phyloP scores from a whole-genome alignment of 2,888 invertebrate genomes.

The Dioctria rufipes region DNA sequence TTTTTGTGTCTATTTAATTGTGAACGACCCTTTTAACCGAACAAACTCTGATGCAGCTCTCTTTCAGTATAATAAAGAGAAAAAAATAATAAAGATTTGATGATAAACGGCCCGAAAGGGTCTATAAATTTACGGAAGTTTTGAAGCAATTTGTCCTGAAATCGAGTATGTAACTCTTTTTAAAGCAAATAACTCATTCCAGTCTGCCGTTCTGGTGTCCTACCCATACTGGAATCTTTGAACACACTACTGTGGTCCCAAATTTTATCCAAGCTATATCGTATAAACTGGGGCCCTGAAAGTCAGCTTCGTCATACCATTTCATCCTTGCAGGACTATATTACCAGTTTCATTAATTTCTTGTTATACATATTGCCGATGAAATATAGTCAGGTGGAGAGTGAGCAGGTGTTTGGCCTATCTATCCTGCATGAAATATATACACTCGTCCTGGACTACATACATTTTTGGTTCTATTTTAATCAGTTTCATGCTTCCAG shows the following conservation, averaged over 20 bases:
- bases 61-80: neutral
- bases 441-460: neutral
- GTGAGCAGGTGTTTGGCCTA: neutral
- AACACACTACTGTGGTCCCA: neutral
- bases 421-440: neutral
- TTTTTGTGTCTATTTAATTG: slow-evolving; percentile 16
- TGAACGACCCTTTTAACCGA: neutral
- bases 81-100: neutral
- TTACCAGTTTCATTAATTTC: slow-evolving; percentile 49
- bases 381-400: slow-evolving; percentile 11
- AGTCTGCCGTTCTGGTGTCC: neutral
- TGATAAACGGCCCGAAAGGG: neutral
- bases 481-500: slow-evolving; percentile 27
- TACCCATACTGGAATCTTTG: neutral
- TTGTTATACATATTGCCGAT: slow-evolving; percentile 35
- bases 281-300: neutral
- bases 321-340: slow-evolving; percentile 20
- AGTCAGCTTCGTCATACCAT: neutral
- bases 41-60: neutral
- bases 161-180: neutral
- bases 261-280: too few species aligned
- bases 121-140: slow-evolving; percentile 37
- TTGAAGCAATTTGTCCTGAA: slow-evolving; percentile 38
- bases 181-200: slow-evolving; percentile 39
- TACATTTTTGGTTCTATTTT: slow-evolving; percentile 27